Evolutionary conservation across 2,113 vertebrate genomes (phyloP).

Genomic region (Semnornis frantzii): DNA sequence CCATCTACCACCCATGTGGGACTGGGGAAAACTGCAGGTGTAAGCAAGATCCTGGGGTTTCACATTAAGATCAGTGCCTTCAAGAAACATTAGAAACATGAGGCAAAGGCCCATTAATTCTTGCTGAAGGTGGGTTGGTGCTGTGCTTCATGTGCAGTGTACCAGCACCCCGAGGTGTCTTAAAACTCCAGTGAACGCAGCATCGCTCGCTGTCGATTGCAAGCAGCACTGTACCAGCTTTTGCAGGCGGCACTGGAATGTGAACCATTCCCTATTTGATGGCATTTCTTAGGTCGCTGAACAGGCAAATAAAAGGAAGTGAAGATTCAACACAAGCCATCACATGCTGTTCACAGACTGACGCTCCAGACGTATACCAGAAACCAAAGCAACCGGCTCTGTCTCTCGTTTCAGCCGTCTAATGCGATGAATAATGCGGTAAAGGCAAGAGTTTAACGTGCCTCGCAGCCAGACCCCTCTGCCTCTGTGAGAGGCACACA

Average conservation of each 20-base stretch:
- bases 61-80: background rate
- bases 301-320: fast-evolving
- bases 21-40: fast-evolving
- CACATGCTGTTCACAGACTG: fast-evolving
- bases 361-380: fast-evolving
- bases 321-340: fast-evolving
- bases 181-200: fast-evolving
- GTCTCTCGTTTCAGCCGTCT: background rate
- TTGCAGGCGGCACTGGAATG: background rate
- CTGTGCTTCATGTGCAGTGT: no score
- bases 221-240: background rate
- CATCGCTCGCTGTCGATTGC: fast-evolving
- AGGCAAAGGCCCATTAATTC: background rate
- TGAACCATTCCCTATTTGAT: background rate
- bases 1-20: fast-evolving
- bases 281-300: fast-evolving
- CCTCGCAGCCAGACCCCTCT: background rate
- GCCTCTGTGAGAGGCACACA: fast-evolving
- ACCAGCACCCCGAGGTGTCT: fast-evolving
- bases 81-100: fast-evolving
- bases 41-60: background rate
- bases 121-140: fast-evolving
- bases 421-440: fast-evolving
- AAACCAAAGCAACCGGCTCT: background rate
- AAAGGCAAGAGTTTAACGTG: background rate